A percentile compares a stretch with the other conserved stretches of the same genome.
Evolutionary conservation across 1,140 invertebrate genomes (phyloP).

Genomic region (Aphelenchoides avenae): DNA sequence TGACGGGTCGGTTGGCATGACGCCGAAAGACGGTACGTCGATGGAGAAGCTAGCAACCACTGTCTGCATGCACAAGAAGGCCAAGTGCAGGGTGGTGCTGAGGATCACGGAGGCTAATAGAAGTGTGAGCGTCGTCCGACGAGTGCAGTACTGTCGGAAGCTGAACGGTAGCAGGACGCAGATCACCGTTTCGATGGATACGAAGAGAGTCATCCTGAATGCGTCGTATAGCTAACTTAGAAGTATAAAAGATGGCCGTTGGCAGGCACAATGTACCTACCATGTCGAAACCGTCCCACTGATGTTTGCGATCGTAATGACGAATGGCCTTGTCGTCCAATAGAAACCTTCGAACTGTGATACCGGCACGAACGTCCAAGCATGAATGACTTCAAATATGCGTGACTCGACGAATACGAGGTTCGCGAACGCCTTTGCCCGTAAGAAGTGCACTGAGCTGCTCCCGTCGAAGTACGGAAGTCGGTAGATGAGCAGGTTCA

Average conservation of each 20-base stretch:
- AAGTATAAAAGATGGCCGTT: not conserved
- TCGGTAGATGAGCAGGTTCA: constrained; percentile 55
- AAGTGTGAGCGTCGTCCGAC: constrained; percentile 30
- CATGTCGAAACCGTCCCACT: constrained; percentile 55
- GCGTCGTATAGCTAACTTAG: constrained; percentile 8
- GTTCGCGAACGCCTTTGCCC: constrained; percentile 55
- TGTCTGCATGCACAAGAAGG: constrained; percentile 46
- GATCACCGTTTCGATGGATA: constrained; percentile 50
- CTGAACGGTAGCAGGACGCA: constrained; percentile 51
- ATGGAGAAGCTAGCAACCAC: constrained; percentile 17
- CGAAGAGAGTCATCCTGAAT: constrained; percentile 9
- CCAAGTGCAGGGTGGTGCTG: constrained; percentile 41
- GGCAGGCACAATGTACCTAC: constrained; percentile 23
- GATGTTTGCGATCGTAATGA: constrained; percentile 56
- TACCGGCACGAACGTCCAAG: constrained; percentile 31
- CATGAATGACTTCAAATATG: constrained; percentile 56
- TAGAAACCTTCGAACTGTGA: constrained; percentile 44
- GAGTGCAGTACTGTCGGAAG: constrained; percentile 54
- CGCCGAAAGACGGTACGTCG: constrained; percentile 5
- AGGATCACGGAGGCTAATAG: constrained; percentile 31
- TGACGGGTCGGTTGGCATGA: not conserved
- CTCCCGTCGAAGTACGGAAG: constrained; percentile 54
- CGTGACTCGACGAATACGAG: constrained; percentile 52
- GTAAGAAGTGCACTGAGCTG: constrained; percentile 52
- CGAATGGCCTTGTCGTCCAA: constrained; percentile 50